Base-by-base conservation (phyloP, 2,113 vertebrate genomes). In the Sciurus niger region DNA sequence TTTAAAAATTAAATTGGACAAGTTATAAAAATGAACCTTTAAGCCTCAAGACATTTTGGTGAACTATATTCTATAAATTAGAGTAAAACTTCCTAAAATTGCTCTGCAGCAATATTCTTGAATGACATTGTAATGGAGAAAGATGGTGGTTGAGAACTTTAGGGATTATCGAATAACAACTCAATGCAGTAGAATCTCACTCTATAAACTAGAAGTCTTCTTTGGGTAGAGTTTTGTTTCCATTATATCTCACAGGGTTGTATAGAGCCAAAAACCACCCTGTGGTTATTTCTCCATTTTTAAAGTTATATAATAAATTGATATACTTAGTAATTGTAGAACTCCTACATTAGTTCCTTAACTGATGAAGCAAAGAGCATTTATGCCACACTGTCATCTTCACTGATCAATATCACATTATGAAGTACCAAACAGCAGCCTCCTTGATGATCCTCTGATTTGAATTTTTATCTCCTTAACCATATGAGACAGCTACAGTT, bases 261-360 rank as follows among this genome's bases (percentile, higher is more conserved):
- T 82, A 5, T 63, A 32, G 48, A 5, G 43, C 7, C 1, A 30
- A 82, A 60, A 25, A 53, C 4, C 17, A 74, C 1, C 30, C 8
- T 40, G 1, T 32, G 13, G 20, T 55, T 93, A 58, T 67, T 80
- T 80, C 16, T 22, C 11, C 12, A 87, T 63, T 94, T 83, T 82
- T 17, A 94, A 60, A 88, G 92, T 90, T 51, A 4, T 79, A n/a
- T 14, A 88, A 92, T 32, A 95, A 92, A 32, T 68, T n/a, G 1
- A 68, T 60, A 8, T 58, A 80, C 13, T 53, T 87, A 76, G 10
- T 30, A 84, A 67, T 13, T 30, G 9, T 0, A 70, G 20, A 68
- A 82, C 32, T n/a, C 60, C 32, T 46, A 25, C 22, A 55, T 40
- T 76, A 30, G 25, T 55, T 94, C 34, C 37, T 89, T 58, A 7